A percentile compares a stretch with the other conserved stretches of the same genome.
Evolutionary conservation across 1,140 invertebrate species (phyloP).

Genomic region (Tetranychus cinnabarinus): DNA sequence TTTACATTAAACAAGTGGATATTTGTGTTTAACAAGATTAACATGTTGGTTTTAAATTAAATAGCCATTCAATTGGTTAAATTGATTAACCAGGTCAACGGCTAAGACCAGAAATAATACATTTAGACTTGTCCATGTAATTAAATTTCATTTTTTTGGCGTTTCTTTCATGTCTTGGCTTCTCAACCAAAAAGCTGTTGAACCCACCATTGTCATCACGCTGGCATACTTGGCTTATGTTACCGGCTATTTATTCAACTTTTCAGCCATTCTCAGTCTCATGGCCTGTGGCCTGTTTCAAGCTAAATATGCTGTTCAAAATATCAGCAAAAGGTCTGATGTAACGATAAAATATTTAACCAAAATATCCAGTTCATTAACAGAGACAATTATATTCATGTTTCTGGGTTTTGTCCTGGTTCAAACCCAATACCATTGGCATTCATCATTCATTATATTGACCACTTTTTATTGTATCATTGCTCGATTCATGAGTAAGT

Average conservation of each 20-base stretch:
- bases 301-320: constrained; percentile 33
- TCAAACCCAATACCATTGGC: constrained; percentile 28
- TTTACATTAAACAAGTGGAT: too few species aligned
- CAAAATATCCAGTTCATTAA: constrained; percentile 29
- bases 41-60: too few species aligned
- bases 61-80: too few species aligned
- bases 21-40: too few species aligned
- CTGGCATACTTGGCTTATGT: constrained; percentile 35
- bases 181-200: constrained; percentile 24
- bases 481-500: constrained; percentile 29
- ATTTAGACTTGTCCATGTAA: too few species aligned
- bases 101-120: too few species aligned
- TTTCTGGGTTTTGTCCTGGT: constrained; percentile 35
- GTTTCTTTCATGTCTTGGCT: too few species aligned
- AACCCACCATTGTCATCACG: constrained; percentile 32
- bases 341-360: constrained; percentile 36
- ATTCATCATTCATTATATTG: constrained; percentile 30
- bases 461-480: constrained; percentile 29
- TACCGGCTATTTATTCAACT: constrained; percentile 32
- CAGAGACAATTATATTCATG: constrained; percentile 37
- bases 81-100: too few species aligned
- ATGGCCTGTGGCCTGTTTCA: constrained; percentile 21
- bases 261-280: constrained; percentile 31
- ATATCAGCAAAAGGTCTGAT: constrained; percentile 33
- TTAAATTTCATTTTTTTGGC: too few species aligned